Percentiles rank a stretch among this genome's conserved stretches.
Evolutionary conservation across 2,888 invertebrate species (phyloP).

Genomic region (Agrochola lychnidis): DNA sequence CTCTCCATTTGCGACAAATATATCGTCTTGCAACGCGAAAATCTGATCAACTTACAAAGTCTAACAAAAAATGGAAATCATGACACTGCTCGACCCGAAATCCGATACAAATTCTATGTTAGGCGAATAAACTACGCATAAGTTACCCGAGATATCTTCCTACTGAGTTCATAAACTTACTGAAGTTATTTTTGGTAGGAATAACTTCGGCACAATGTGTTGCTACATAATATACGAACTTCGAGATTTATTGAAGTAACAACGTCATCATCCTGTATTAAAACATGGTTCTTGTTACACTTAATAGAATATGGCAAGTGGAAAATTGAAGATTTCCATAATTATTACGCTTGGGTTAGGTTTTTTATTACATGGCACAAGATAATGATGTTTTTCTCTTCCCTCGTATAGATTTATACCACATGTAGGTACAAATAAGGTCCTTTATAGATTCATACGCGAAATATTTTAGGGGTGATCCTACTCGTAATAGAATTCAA

Average conservation of each 20-base stretch:
- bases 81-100: slow-evolving; percentile 1
- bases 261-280: slow-evolving; percentile 2
- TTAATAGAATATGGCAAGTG: slow-evolving; percentile 1
- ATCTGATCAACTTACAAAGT: slow-evolving; percentile 25
- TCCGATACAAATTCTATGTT: slow-evolving; percentile 42
- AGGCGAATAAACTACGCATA: slow-evolving; percentile 31
- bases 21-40: slow-evolving; percentile 7
- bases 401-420: too few species aligned
- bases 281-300: not conserved
- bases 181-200: slow-evolving; percentile 41
- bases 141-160: slow-evolving; percentile 19
- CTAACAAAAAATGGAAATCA: slow-evolving; percentile 30
- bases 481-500: not conserved
- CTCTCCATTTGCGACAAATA: not conserved
- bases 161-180: slow-evolving; percentile 48
- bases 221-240: slow-evolving; percentile 8
- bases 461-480: not conserved
- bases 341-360: not conserved
- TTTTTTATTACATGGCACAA: slow-evolving; percentile 2
- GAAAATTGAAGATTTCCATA: slow-evolving; percentile 30
- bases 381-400: not conserved
- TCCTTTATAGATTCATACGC: not conserved
- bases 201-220: slow-evolving; percentile 31
- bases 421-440: not conserved
- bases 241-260: slow-evolving; percentile 34